Evolutionary conservation across 2,888 invertebrate species (phyloP), one percentile per base, ranked within the genome.

Genomic region (Uropetala carovei): DNA sequence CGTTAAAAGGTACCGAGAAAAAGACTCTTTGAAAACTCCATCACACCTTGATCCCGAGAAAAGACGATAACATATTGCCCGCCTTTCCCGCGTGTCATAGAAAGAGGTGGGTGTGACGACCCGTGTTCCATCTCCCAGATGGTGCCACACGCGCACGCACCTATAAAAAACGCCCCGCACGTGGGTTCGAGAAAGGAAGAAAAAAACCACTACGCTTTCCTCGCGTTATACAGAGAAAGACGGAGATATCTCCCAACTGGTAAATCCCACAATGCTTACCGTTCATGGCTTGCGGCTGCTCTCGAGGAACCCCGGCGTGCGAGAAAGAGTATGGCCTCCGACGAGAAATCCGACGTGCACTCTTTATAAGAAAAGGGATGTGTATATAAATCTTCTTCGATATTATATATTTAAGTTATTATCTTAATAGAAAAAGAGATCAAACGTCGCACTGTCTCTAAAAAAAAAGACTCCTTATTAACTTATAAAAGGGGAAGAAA

Each of bases 241-340:
- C 75, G 22, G 4, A 22, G 11, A 3, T 27, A 27, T 8, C 75
- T n/a, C 7, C 68, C n/a, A n/a, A 13, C 7, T 75, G 75, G 22
- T 27, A 4, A 27, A 75, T 30, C 27, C 43, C 14, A 11, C n/a
- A 43, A 64, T 43, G 64, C 89, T 89, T 68, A 89, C 89, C 89
- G 68, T 89, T 89, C 89, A 89, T 89, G 89, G 89, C 83, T 83
- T 16, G 10, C 56, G n/a, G 56, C 89, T 27, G 27, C 56, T 64
- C 30, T 89, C 4, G 27, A 27, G 14, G 22, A 27, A 56, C 16
- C 43, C 22, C 18, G n/a, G 89, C 9, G 59, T 11, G 85, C 13
- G 59, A n/a, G 18, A 14, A 43, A 64, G 10, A 2, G 5, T 16
- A 56, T n/a, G 60, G 64, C 13, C 16, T 14, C 58, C 22, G 58